Conservation (phyloP, 2,888 invertebrate species). For the Labia minor region DNA sequence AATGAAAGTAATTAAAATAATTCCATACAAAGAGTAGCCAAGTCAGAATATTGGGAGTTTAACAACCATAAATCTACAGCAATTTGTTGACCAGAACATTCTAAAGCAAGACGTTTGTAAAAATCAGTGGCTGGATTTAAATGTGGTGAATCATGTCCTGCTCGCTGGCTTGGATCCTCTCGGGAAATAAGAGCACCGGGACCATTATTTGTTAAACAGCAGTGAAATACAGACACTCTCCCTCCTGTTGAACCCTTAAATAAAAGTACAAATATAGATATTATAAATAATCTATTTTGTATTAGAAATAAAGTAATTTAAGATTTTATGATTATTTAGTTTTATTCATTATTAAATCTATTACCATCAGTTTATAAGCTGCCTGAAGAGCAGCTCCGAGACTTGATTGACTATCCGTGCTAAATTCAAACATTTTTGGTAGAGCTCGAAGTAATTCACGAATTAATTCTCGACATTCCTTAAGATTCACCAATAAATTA, state of each 20-base stretch:
- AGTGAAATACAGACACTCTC: conserved; percentile 87
- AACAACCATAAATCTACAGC: conserved; percentile 92
- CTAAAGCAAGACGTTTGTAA: conserved; percentile 89
- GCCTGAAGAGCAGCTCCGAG: conserved; percentile 88
- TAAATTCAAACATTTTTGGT: conserved; percentile 59
- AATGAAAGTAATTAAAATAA: conserved; percentile 14
- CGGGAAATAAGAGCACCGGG: conserved; percentile 76
- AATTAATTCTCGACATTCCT: conserved; percentile 68
- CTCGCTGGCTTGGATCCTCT: conserved; percentile 79
- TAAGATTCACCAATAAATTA: conserved; percentile 81
- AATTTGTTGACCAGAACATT: conserved; percentile 92
- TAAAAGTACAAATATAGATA: conserved; percentile 23
- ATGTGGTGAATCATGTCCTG: conserved; percentile 70
- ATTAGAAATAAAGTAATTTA: no score
- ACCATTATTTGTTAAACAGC: conserved; percentile 73
- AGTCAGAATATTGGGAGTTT: conserved; percentile 85
- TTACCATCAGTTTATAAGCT: conserved; percentile 79
- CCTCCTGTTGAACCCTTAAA: conserved; percentile 79
- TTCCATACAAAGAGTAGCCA: conserved; percentile 78
- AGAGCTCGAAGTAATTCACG: conserved; percentile 64
- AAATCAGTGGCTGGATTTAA: conserved; percentile 94
- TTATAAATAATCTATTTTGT: conserved; percentile 13
- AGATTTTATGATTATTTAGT: no score
- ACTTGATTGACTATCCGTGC: conserved; percentile 65
- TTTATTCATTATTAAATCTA: no score